A percentile compares a stretch with the other conserved stretches of the same genome.
Evolutionary conservation across 2,113 vertebrate species (phyloP).

Genomic region (Petrocephalus zakoni): DNA sequence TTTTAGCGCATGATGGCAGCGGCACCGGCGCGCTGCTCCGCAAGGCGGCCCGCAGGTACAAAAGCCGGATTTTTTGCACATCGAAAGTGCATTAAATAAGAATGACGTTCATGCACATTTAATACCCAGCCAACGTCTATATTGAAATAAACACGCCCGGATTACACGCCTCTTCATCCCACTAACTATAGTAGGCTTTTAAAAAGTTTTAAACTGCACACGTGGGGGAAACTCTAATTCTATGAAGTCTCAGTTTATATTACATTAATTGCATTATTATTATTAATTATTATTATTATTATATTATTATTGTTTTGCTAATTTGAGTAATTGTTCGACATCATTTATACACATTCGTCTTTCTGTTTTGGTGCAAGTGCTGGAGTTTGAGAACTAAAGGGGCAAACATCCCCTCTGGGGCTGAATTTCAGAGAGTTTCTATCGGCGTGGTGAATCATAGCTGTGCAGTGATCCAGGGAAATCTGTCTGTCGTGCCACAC

Average conservation of each 20-base stretch:
- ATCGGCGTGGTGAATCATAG: background rate
- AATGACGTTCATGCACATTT: background rate
- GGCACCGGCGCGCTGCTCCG: background rate
- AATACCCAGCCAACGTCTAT: background rate
- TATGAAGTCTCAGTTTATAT: background rate
- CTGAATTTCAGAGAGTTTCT: background rate
- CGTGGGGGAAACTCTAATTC: background rate
- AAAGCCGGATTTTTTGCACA: background rate
- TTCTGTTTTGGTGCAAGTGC: background rate
- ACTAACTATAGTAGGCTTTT: background rate
- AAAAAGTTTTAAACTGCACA: background rate
- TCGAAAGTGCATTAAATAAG: background rate
- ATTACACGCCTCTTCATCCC: background rate
- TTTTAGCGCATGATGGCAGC: conserved; percentile 17
- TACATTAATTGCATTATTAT: background rate
- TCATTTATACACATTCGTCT: background rate
- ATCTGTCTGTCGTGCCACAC: background rate
- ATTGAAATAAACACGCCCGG: background rate
- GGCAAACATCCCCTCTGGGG: background rate
- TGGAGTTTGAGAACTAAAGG: background rate
- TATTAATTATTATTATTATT: background rate
- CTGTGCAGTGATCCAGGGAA: background rate
- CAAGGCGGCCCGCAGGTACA: background rate
- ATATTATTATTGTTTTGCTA: background rate
- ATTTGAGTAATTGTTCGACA: background rate